These are phyloP conservation scores for Antedon mediterranea DNA, from an alignment of 53 echinoderm and acorn worm genomes.

Conservation along the genomic window DNA sequence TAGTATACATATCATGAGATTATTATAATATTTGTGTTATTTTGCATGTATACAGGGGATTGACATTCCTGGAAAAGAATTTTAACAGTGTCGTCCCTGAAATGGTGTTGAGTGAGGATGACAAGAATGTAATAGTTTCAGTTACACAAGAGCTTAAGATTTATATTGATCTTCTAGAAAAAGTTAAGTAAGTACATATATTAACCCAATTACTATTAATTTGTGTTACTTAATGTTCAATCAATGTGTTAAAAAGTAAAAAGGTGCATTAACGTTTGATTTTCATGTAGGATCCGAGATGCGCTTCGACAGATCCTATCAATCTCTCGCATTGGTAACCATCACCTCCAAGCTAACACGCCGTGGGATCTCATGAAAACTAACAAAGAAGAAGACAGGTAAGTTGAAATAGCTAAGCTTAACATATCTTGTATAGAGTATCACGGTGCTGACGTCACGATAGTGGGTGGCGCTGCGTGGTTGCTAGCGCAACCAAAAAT, in stretches of 20 bases:
- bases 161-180: conserved; percentile 53
- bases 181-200: conserved; percentile 61
- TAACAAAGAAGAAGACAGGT: conserved; percentile 55
- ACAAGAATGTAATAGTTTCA: conserved; percentile 52
- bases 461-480: too few species aligned
- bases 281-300: conserved; percentile 63
- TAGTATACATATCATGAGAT: too few species aligned
- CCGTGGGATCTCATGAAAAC: conserved; percentile 94
- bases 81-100: conserved; percentile 54
- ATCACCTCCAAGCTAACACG: conserved; percentile 71
- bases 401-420: too few species aligned
- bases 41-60: conserved; percentile 26
- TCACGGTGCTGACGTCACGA: too few species aligned
- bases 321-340: conserved; percentile 90
- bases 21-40: too few species aligned
- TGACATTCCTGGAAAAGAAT: conserved; percentile 78
- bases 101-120: conserved; percentile 43
- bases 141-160: conserved; percentile 47
- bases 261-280: too few species aligned
- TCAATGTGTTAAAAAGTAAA: too few species aligned
- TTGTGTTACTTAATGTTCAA: too few species aligned
- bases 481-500: too few species aligned
- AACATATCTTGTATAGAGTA: too few species aligned
- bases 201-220: too few species aligned
- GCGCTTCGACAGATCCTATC: conserved; percentile 64